Conservation (phyloP, 2,888 invertebrate species). For the Tribolium freemani region DNA sequence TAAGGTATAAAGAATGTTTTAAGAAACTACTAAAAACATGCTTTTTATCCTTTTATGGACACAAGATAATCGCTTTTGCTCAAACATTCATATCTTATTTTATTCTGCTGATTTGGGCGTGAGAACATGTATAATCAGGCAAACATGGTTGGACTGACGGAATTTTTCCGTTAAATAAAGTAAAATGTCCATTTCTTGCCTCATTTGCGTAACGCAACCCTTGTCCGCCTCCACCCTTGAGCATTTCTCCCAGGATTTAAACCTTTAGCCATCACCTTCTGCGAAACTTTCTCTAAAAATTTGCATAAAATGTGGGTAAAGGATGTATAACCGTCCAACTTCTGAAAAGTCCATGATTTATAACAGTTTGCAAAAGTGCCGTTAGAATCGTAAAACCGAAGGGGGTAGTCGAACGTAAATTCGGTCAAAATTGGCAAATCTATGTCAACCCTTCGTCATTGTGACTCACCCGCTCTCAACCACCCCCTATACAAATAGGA, state of each 20-base stretch:
- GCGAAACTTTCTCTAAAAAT: slow-evolving; percentile 8
- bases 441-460: slow-evolving; percentile 59
- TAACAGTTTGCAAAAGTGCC: slow-evolving; percentile 30
- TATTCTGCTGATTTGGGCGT: too few species aligned
- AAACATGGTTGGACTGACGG: neutral
- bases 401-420: slow-evolving; percentile 31
- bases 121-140: neutral
- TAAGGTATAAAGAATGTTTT: too few species aligned
- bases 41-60: too few species aligned
- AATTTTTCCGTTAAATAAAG: neutral
- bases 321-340: neutral
- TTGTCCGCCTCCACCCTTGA: neutral
- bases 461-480: slow-evolving; percentile 59
- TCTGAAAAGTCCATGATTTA: slow-evolving; percentile 25
- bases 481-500: slow-evolving; percentile 55
- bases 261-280: neutral
- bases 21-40: too few species aligned
- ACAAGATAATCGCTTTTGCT: too few species aligned
- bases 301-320: slow-evolving; percentile 38
- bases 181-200: neutral
- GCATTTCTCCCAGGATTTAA: neutral
- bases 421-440: slow-evolving; percentile 57
- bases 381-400: slow-evolving; percentile 37
- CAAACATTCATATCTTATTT: too few species aligned
- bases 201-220: neutral